These are phyloP conservation scores for Chrysocyon brachyurus DNA, from an alignment of 2,797 vertebrate species.

Conservation along the genomic window DNA sequence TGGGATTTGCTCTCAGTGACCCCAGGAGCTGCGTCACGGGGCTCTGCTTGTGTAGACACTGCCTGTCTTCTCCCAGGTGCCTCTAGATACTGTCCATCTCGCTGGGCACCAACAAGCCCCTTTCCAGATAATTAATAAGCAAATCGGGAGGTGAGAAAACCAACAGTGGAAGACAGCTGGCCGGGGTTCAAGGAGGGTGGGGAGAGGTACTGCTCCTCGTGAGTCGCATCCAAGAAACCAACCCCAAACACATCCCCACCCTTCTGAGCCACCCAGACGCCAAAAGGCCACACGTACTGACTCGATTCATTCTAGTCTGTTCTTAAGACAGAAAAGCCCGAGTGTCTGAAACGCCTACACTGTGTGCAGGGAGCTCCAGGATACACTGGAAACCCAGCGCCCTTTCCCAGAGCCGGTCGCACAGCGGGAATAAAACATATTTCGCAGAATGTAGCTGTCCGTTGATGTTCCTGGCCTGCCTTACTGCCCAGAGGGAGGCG, in stretches of 20 bases:
- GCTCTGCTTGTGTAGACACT: background rate
- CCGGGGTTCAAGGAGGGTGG: background rate
- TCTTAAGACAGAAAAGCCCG: background rate
- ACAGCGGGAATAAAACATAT: background rate
- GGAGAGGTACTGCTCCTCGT: background rate
- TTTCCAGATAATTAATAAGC: constrained; percentile 49
- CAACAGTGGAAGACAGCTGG: background rate
- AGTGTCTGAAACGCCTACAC: background rate
- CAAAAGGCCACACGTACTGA: background rate
- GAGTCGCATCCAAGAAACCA: background rate
- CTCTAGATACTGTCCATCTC: background rate
- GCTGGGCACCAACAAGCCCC: background rate
- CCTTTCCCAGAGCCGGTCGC: background rate
- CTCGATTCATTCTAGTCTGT: background rate
- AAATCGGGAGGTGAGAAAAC: constrained; percentile 3
- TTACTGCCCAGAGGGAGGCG: background rate
- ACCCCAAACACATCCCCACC: background rate
- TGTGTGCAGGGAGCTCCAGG: too few species aligned
- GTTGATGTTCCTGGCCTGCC: background rate
- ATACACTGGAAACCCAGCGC: background rate
- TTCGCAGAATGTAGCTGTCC: background rate
- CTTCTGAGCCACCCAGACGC: constrained; percentile 9
- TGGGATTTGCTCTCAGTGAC: background rate
- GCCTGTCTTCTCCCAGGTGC: background rate
- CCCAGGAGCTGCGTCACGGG: background rate